These are phyloP conservation scores for Melikaiella ostensackeni DNA, from an alignment of 2,888 invertebrate species.

Conservation along the genomic window DNA sequence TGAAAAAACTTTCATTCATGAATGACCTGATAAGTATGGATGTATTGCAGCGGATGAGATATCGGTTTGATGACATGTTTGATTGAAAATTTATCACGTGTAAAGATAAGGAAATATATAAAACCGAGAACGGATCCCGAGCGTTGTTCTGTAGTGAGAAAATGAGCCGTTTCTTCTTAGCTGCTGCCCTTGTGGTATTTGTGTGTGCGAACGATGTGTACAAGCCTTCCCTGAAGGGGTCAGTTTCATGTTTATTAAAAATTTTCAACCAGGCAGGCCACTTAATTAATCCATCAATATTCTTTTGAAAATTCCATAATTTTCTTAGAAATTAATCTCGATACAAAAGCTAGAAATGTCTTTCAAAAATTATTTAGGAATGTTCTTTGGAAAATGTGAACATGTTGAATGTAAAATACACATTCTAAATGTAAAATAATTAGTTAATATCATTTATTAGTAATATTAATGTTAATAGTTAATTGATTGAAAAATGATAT, in stretches of 20 bases:
- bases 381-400: too few species aligned
- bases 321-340: too few species aligned
- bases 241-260: neutral
- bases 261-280: neutral
- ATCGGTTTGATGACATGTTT: neutral
- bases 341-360: too few species aligned
- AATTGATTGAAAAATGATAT: too few species aligned
- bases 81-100: neutral
- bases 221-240: neutral
- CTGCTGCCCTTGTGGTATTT: conserved; percentile 30
- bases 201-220: neutral
- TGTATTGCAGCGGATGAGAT: neutral
- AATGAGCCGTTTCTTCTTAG: conserved; percentile 16
- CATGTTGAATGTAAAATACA: too few species aligned
- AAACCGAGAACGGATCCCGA: neutral
- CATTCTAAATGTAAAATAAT: too few species aligned
- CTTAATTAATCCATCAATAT: neutral
- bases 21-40: neutral
- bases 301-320: neutral
- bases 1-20: neutral
- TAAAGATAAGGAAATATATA: conserved; percentile 27
- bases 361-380: too few species aligned
- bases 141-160: neutral
- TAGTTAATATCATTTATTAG: too few species aligned
- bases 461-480: too few species aligned